phyloP scores from a whole-genome alignment of 2,113 vertebrate species.

The Scytalopus superciliaris region DNA sequence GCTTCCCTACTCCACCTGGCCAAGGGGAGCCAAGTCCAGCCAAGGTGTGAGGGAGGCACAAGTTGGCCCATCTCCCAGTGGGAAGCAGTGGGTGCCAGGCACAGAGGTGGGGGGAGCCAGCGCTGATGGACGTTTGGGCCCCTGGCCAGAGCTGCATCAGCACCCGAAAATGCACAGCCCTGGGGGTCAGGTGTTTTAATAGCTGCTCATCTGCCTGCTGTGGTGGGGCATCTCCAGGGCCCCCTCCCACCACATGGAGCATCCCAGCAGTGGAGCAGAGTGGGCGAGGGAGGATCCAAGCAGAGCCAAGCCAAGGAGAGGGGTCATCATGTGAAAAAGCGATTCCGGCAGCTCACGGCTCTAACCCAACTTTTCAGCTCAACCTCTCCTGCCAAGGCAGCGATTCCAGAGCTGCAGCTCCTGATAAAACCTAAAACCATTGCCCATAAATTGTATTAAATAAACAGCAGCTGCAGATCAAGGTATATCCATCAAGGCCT shows the following conservation, averaged over 20 bases:
- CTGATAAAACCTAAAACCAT: constrained; percentile 67
- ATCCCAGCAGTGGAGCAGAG: not conserved
- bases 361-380: constrained; percentile 29
- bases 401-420: constrained; percentile 59
- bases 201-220: not conserved
- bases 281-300: not conserved
- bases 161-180: not conserved
- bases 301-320: not conserved
- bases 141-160: not conserved
- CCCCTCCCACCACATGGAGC: not conserved
- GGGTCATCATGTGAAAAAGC: not conserved
- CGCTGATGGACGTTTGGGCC: fast-evolving
- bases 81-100: not conserved
- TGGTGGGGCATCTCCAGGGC: not conserved
- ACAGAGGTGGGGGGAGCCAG: not conserved
- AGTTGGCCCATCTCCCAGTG: not conserved
- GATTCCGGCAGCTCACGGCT: constrained; percentile 5
- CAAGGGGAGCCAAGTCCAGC: fast-evolving
- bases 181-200: not conserved
- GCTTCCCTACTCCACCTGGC: not conserved
- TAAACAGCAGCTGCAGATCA: constrained; percentile 71
- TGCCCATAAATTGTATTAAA: constrained; percentile 65
- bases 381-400: constrained; percentile 46
- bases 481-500: constrained; percentile 65
- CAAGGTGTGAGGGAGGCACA: fast-evolving